Evolutionary conservation across 1,140 invertebrate genomes (phyloP).

Genomic region (Cydia fagiglandana): DNA sequence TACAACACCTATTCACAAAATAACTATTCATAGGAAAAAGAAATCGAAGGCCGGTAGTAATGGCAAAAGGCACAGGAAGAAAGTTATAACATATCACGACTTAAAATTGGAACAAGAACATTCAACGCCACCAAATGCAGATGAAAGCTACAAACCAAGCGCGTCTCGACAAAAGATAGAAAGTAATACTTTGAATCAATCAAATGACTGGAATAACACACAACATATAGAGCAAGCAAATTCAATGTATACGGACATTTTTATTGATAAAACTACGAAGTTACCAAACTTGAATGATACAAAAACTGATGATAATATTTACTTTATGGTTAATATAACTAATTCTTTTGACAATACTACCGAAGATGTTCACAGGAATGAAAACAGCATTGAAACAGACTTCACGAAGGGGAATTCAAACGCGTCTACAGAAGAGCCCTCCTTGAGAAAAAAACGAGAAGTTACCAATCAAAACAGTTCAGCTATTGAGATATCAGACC

Average conservation of each 20-base stretch:
- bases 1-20: constrained; percentile 52
- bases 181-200: not conserved
- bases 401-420: constrained; percentile 42
- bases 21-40: constrained; percentile 67
- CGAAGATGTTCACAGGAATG: constrained; percentile 51
- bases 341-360: constrained; percentile 48
- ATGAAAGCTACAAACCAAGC: constrained; percentile 22
- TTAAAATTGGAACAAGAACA: constrained; percentile 44
- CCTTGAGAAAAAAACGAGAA: constrained; percentile 44
- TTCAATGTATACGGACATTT: constrained; percentile 33
- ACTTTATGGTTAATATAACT: constrained; percentile 51
- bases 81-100: constrained; percentile 53
- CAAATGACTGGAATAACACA: not conserved
- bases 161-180: constrained; percentile 8
- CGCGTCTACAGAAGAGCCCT: constrained; percentile 37
- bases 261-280: constrained; percentile 15
- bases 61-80: constrained; percentile 60
- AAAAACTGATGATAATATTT: constrained; percentile 47
- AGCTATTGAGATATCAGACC: constrained; percentile 4
- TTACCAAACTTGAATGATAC: constrained; percentile 40
- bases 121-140: constrained; percentile 22
- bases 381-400: constrained; percentile 64
- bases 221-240: constrained; percentile 15
- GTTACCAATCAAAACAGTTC: constrained; percentile 20
- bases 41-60: constrained; percentile 51